Evolutionary conservation across 1,140 invertebrate species (phyloP).

Genomic region (Drosophila mayri): DNA sequence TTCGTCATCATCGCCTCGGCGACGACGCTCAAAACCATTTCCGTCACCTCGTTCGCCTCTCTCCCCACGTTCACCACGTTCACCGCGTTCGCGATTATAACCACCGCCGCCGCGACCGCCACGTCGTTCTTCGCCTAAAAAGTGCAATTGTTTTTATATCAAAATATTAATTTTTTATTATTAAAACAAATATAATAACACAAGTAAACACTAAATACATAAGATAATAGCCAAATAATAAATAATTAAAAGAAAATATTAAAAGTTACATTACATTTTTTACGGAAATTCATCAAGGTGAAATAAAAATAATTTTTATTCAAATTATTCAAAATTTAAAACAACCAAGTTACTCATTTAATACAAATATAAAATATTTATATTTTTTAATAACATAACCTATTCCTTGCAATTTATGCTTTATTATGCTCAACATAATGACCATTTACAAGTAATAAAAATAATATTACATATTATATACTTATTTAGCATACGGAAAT

Average conservation of each 20-base stretch:
- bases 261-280: too few species aligned
- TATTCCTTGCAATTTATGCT: background rate
- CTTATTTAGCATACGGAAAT: background rate
- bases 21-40: slow-evolving; percentile 35
- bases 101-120: slow-evolving; percentile 34
- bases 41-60: slow-evolving; percentile 23
- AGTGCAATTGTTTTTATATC: background rate
- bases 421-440: background rate
- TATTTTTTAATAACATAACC: background rate
- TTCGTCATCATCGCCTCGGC: slow-evolving; percentile 55
- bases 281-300: background rate
- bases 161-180: slow-evolving; percentile 1
- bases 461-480: background rate
- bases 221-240: background rate
- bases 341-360: background rate
- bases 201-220: background rate
- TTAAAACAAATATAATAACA: background rate
- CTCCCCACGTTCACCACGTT: slow-evolving; percentile 20
- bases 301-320: background rate
- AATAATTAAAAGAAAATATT: background rate
- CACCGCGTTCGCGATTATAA: slow-evolving; percentile 36
- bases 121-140: slow-evolving; percentile 28
- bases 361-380: background rate
- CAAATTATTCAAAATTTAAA: background rate
- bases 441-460: background rate